Evolutionary conservation across 2,888 invertebrate genomes (phyloP), one percentile per base, ranked within the genome.

Genomic region (Rhagophthalmus giganteus): DNA sequence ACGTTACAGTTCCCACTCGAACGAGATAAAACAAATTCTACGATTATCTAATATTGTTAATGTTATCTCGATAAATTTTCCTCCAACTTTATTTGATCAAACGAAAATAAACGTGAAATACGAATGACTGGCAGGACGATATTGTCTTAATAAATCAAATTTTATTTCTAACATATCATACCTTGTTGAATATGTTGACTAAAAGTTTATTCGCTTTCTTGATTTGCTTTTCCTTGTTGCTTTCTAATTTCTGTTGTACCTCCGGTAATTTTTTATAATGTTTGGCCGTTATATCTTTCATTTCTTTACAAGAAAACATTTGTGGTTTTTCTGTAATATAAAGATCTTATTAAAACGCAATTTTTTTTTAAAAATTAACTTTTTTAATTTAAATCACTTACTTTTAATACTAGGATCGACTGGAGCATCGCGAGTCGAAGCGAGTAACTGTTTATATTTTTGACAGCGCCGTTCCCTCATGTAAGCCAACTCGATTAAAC

Each of bases 181-280:
- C 88, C 79, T 81, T 85, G 68, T 87, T 87, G 72, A 90, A 91
- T 48, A 89, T 79, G 69, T 85, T 82, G 1, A 85, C 85, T 80
- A 91, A 83, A 15, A 90, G 71, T 59, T 86, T 80, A 75, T 90
- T 90, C 5, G 86, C 84, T 59, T 81, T 82, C 33, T 73, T 68
- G 37, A 77, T 71, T 60, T 64, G 71, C 64, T 80, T 81, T 1
- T 79, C 77, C 34, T 79, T 80, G 62, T 85, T 81, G 58, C 84
- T 81, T 44, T 78, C 80, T 11, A 76, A 71, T 64, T 84, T 87
- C 51, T 79, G 79, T 49, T 83, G 74, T 1, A 89, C 86, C 76
- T 91, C 90, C 1, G 88, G 85, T 51, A 90, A 73, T 13, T 81
- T 82, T 63, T 81, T 79, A 70, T 88, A 90, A 54, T 85, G 79